Conservation (phyloP, 2,797 vertebrate species). For the Pangasius krempfi region DNA sequence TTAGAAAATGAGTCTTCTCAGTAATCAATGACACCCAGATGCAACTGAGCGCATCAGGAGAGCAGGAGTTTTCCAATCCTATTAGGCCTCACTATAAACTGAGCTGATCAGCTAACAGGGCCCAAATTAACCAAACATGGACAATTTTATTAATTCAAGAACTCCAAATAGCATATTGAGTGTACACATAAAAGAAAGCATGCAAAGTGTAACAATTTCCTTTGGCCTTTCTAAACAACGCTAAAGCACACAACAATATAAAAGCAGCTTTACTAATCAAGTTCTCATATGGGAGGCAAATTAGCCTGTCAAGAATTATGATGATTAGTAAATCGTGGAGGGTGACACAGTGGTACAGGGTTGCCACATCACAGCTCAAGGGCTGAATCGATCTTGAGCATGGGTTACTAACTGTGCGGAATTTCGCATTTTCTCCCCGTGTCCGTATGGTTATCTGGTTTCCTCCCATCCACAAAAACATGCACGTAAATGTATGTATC, state of each 20-base stretch:
- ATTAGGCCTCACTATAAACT: constrained; percentile 11
- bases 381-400: too few species aligned
- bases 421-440: neutral
- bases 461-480: neutral
- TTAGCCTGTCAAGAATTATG: neutral
- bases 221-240: neutral
- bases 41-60: constrained; percentile 13
- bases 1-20: constrained; percentile 48
- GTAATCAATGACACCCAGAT: constrained; percentile 25
- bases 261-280: neutral
- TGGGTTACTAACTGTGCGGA: neutral
- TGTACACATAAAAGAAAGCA: neutral
- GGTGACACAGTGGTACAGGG: neutral
- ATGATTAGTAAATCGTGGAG: neutral
- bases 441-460: neutral
- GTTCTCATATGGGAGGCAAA: neutral
- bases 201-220: constrained; percentile 7
- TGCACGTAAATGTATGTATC: neutral
- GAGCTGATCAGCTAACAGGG: constrained; percentile 13
- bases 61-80: constrained; percentile 23
- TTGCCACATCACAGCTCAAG: neutral
- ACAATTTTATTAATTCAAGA: constrained; percentile 25
- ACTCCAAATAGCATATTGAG: neutral
- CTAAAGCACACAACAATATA: neutral
- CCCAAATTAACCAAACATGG: neutral